Conservation (phyloP, 2,113 vertebrate species). For the Tauraco erythrolophus region DNA sequence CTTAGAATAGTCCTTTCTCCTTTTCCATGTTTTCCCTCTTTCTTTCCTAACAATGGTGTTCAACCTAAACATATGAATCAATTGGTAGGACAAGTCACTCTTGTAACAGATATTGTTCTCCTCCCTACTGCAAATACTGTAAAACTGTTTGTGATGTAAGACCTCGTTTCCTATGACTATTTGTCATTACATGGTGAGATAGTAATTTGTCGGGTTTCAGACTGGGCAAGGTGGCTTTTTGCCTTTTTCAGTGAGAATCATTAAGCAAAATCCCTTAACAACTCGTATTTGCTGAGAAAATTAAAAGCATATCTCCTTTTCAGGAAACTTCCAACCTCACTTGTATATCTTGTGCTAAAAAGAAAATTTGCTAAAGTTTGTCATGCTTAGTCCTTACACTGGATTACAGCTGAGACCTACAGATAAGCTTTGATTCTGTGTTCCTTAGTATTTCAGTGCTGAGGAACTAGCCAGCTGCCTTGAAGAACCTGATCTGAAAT, state of each 20-base stretch:
- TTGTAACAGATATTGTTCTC: background rate
- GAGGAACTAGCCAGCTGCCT: background rate
- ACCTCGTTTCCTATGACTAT: background rate
- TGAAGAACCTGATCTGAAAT: background rate
- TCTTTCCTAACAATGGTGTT: background rate
- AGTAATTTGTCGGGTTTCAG: background rate
- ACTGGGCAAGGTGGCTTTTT: background rate
- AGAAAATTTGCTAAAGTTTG: background rate
- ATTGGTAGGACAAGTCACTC: background rate
- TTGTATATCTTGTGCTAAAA: background rate
- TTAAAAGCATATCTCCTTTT: background rate
- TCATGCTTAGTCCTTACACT: background rate
- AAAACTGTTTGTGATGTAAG: background rate
- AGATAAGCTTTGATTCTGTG: background rate
- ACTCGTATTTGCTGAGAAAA: background rate
- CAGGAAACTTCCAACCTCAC: background rate
- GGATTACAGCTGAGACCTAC: background rate
- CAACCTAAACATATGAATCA: background rate
- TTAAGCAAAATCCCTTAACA: background rate
- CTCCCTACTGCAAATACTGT: background rate
- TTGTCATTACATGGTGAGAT: background rate
- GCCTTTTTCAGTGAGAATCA: background rate
- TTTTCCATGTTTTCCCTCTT: background rate
- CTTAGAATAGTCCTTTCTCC: background rate
- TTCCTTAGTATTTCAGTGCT: background rate